A percentile compares a stretch with the other conserved stretches of the same genome.
phyloP scores from a whole-genome alignment of 2,113 vertebrate genomes.

The Penelope pileata region DNA sequence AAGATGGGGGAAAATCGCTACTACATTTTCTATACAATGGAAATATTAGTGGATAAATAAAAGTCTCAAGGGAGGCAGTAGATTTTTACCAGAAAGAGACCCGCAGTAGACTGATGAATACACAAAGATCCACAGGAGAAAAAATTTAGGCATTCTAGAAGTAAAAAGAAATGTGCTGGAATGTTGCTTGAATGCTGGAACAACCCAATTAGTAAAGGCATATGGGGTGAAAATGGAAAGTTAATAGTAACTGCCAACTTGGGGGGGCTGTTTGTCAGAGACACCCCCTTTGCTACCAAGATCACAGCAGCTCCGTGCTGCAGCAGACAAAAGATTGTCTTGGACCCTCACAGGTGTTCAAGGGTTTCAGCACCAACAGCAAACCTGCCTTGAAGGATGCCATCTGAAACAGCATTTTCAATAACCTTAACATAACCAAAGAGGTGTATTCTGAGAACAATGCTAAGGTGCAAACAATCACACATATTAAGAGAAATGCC shows the following conservation, averaged over 20 bases:
- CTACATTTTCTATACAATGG: not conserved
- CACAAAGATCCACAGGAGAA: not conserved
- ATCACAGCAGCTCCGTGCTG: not conserved
- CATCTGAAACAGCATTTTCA: not conserved
- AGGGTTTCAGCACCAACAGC: not conserved
- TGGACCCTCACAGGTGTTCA: fast-evolving
- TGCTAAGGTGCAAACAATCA: not conserved
- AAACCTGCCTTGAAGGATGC: not conserved
- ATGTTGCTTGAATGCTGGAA: not conserved
- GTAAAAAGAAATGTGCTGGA: not conserved
- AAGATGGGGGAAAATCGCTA: not conserved
- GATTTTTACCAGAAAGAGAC: not conserved
- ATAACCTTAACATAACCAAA: not conserved
- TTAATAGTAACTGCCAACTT: not conserved
- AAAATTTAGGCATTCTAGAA: not conserved
- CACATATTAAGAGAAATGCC: not conserved
- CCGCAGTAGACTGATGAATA: not conserved
- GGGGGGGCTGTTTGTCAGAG: not conserved
- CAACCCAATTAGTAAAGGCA: fast-evolving
- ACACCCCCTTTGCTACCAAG: not conserved
- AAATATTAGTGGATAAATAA: not conserved
- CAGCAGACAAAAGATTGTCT: not conserved
- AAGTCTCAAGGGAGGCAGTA: not conserved
- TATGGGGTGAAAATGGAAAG: not conserved
- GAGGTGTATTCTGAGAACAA: not conserved